Percentiles rank a stretch among this genome's conserved stretches.
These are phyloP conservation scores for Acanthococcus lagerstroemiae DNA, from an alignment of 2,888 invertebrate genomes.

Conservation along the genomic window DNA sequence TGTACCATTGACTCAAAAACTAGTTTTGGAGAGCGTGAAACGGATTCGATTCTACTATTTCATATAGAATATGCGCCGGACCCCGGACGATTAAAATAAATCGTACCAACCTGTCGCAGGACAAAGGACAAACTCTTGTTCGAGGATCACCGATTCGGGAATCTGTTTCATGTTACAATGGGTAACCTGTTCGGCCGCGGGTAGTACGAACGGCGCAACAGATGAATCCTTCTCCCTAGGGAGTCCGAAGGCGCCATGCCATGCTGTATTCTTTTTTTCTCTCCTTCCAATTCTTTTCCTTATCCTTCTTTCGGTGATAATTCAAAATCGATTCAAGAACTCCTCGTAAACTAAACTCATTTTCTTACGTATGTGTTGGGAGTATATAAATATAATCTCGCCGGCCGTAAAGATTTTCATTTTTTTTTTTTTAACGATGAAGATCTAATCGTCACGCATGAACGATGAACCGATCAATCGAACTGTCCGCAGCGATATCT, in stretches of 20 bases:
- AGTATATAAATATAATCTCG: too few relatives aligned
- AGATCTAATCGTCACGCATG: too few relatives aligned
- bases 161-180: constrained; percentile 8
- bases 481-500: too few relatives aligned
- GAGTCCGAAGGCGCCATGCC: constrained; percentile 27
- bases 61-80: background rate
- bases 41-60: constrained; percentile 17
- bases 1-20: constrained; percentile 17
- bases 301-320: constrained; percentile 3
- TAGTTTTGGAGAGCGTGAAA: constrained; percentile 9
- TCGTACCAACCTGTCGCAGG: constrained; percentile 27
- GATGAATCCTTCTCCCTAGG: constrained; percentile 24
- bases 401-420: too few relatives aligned
- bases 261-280: constrained; percentile 18
- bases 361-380: too few relatives aligned
- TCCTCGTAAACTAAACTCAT: background rate
- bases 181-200: constrained; percentile 15
- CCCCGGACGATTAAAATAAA: constrained; percentile 19
- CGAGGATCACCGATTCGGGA: background rate
- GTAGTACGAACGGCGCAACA: constrained; percentile 2
- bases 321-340: constrained; percentile 25
- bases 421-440: too few relatives aligned
- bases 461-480: too few relatives aligned
- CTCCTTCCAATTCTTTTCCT: background rate
- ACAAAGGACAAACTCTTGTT: constrained; percentile 16